Conservation (phyloP, 1,140 invertebrate genomes). For the Latrodectus geometricus region DNA sequence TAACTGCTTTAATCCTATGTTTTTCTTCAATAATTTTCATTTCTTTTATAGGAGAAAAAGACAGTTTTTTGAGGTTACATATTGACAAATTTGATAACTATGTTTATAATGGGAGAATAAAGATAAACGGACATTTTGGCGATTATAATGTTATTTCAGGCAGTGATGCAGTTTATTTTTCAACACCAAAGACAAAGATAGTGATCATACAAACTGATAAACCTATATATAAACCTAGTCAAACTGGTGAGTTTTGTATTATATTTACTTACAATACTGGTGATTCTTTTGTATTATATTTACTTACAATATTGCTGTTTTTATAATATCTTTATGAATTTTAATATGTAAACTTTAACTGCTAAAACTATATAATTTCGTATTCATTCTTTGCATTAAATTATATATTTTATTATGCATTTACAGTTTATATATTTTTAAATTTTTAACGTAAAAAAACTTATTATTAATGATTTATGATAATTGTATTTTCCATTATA, state of each 20-base stretch:
- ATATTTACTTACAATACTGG: constrained; percentile 62
- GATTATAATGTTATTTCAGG: constrained; percentile 71
- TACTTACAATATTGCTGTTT: too few species aligned
- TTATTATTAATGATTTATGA: too few species aligned
- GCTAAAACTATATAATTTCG: too few species aligned
- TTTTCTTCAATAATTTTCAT: not conserved
- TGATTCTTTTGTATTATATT: constrained; percentile 28
- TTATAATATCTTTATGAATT: too few species aligned
- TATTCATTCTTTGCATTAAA: too few species aligned
- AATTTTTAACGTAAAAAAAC: too few species aligned
- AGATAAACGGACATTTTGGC: constrained; percentile 71
- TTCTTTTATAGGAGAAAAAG: constrained; percentile 63
- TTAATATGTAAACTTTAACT: too few species aligned
- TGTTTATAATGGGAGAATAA: constrained; percentile 71
- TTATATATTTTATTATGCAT: too few species aligned
- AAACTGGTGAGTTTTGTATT: constrained; percentile 66
- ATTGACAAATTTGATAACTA: constrained; percentile 68
- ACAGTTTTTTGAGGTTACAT: constrained; percentile 68
- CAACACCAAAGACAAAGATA: constrained; percentile 68
- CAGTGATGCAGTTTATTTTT: constrained; percentile 67
- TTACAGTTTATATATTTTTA: too few species aligned
- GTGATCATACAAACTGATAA: constrained; percentile 72
- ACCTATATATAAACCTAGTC: constrained; percentile 76
- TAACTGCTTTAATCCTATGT: not conserved
- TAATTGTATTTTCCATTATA: too few species aligned